phyloP scores from a whole-genome alignment of 64 coral and sea anemone genomes.

The Stylophora pistillata region DNA sequence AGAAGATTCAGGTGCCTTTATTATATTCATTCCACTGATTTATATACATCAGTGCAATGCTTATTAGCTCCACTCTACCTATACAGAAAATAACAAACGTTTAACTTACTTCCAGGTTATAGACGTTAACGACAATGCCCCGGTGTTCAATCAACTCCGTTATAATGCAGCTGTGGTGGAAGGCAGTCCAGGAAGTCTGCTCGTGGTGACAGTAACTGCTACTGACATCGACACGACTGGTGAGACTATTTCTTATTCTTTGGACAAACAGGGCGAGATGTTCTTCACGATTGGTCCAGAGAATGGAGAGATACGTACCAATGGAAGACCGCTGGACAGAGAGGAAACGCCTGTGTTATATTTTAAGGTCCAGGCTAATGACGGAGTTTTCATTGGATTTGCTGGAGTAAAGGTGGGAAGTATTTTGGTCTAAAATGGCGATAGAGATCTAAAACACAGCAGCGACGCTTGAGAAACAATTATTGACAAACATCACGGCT shows the following conservation, averaged over 20 bases:
- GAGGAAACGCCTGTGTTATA: slow-evolving; percentile 52
- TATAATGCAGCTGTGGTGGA: slow-evolving; percentile 62
- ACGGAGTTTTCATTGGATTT: slow-evolving; percentile 38
- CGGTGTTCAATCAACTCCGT: slow-evolving; percentile 62
- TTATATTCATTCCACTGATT: no score
- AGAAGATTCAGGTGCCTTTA: no score
- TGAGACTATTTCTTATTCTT: slow-evolving; percentile 43
- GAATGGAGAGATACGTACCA: slow-evolving; percentile 70
- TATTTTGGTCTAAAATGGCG: background rate
- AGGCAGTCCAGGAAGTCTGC: slow-evolving; percentile 32
- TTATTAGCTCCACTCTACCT: background rate
- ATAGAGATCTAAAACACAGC: background rate
- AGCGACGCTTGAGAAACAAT: no score
- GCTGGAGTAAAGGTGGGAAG: slow-evolving; percentile 63
- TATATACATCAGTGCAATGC: no score
- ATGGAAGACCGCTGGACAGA: slow-evolving; percentile 54
- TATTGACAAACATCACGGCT: no score
- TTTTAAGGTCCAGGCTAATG: slow-evolving; percentile 62
- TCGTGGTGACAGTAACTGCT: slow-evolving; percentile 63
- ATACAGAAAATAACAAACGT: background rate
- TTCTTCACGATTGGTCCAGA: slow-evolving; percentile 62
- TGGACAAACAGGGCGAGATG: slow-evolving; percentile 47
- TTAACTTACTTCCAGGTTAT: slow-evolving; percentile 44
- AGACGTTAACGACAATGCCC: slow-evolving; percentile 81
- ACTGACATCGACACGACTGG: slow-evolving; percentile 68